A percentile compares a stretch with the other conserved stretches of the same genome.
phyloP scores from a whole-genome alignment of 2,888 invertebrate species.

The Operophtera brumata region DNA sequence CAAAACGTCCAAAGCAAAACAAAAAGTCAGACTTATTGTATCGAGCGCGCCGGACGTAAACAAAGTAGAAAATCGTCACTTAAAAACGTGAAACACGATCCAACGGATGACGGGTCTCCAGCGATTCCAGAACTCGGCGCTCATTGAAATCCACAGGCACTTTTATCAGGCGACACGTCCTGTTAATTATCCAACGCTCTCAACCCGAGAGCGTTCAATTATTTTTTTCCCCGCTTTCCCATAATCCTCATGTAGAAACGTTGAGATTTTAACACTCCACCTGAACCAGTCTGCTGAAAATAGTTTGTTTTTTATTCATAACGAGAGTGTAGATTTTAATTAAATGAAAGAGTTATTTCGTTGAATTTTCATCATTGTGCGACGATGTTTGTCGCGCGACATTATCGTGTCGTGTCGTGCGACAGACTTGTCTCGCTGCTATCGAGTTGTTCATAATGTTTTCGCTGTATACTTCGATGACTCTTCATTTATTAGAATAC shows the following conservation, averaged over 20 bases:
- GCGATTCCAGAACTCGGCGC: slow-evolving; percentile 59
- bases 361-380: slow-evolving; percentile 24
- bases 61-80: slow-evolving; percentile 67
- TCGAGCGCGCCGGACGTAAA: slow-evolving; percentile 54
- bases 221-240: slow-evolving; percentile 72
- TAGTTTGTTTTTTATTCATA: slow-evolving; percentile 64
- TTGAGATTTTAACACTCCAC: slow-evolving; percentile 79
- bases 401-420: slow-evolving; percentile 34
- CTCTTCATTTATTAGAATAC: slow-evolving; percentile 45
- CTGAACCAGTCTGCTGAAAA: slow-evolving; percentile 71
- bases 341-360: slow-evolving; percentile 68
- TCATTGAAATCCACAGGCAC: slow-evolving; percentile 73
- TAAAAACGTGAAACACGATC: slow-evolving; percentile 62
- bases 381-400: slow-evolving; percentile 41
- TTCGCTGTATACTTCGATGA: slow-evolving; percentile 47
- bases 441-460: slow-evolving; percentile 47
- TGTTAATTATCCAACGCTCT: slow-evolving; percentile 79
- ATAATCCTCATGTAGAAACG: slow-evolving; percentile 74
- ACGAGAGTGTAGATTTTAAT: slow-evolving; percentile 67
- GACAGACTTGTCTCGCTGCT: slow-evolving; percentile 36
- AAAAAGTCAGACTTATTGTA: slow-evolving; percentile 46
- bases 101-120: slow-evolving; percentile 50
- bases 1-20: slow-evolving; percentile 43
- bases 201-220: slow-evolving; percentile 73
- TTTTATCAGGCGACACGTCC: slow-evolving; percentile 77